Conservation (phyloP, 1,140 invertebrate genomes). For the Antheraea pernyi region DNA sequence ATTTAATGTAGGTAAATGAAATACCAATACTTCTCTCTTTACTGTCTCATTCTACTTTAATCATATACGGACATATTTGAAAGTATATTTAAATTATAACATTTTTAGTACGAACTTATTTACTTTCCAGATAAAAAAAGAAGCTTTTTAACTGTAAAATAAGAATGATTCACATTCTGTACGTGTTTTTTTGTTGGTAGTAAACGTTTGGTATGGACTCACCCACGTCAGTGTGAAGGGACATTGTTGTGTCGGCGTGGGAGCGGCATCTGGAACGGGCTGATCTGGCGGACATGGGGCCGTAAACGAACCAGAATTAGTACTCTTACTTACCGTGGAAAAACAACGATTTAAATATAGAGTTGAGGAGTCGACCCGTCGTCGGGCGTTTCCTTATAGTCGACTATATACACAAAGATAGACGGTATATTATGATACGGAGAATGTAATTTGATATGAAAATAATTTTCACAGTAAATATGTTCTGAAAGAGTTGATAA, state of each 20-base stretch:
- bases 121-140: not conserved
- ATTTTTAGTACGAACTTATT: too few relatives aligned
- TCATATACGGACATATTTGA: too few relatives aligned
- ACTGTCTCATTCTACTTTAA: too few relatives aligned
- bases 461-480: too few relatives aligned
- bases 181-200: not conserved
- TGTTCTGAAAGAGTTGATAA: too few relatives aligned
- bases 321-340: constrained; percentile 53
- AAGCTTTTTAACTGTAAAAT: not conserved
- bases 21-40: too few relatives aligned
- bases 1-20: too few relatives aligned
- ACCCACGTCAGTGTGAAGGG: constrained; percentile 43
- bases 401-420: not conserved
- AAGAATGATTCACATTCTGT: not conserved
- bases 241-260: constrained; percentile 53
- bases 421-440: not conserved
- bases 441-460: not conserved
- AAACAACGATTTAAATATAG: constrained; percentile 58
- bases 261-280: constrained; percentile 56
- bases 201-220: constrained; percentile 7
- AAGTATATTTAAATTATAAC: too few relatives aligned
- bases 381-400: not conserved
- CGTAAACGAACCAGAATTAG: constrained; percentile 71
- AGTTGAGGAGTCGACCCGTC: constrained; percentile 8
- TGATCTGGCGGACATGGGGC: constrained; percentile 45